Evolutionary conservation across 1,140 invertebrate species (phyloP), one percentile per base, ranked within the genome.

Genomic region (Pachypeltis micranthus): DNA sequence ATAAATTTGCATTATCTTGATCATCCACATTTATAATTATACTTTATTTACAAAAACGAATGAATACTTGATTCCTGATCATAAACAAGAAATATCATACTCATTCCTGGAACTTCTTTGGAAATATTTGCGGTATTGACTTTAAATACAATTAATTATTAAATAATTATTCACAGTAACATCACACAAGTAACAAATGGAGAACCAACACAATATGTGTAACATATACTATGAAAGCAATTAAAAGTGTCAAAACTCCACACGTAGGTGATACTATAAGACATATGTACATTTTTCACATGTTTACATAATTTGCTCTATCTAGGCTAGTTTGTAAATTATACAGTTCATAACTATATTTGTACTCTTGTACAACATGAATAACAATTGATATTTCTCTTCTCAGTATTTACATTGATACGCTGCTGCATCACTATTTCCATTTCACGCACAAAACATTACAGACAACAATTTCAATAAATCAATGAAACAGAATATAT

Each of bases 151-250:
- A 51, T 51, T 16, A 51, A 51, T 51, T 51, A 51, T 51, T 51
- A 51, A 51, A 51, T 51, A 51, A 51, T 51, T 51, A 51, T 51
- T 51, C 47, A 51, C 47, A 51, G 23, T 51, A 51, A 51, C 47
- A 51, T 51, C 47, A 51, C 47, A 51, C 47, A 51, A 51, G 23
- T 51, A 51, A 51, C 47, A 51, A 51, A 51, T 51, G 7, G 47
- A 51, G 47, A 51, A 51, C 23, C 21, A 51, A 51, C 47, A 51
- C 47, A 51, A 51, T 51, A 51, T 21, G 23, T 51, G 23, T 51
- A 51, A 51, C 23, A 16, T 39, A 51, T 51, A 14, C 47, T 51
- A 51, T 51, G 12, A 51, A 51, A 51, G 47, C 47, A 51, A 51
- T 51, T 51, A 16, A 10, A 51, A 51, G 47, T 51, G 47, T 51